Base-by-base conservation (phyloP, 2,797 vertebrate genomes). In the Schizothorax lantsangensis region DNA sequence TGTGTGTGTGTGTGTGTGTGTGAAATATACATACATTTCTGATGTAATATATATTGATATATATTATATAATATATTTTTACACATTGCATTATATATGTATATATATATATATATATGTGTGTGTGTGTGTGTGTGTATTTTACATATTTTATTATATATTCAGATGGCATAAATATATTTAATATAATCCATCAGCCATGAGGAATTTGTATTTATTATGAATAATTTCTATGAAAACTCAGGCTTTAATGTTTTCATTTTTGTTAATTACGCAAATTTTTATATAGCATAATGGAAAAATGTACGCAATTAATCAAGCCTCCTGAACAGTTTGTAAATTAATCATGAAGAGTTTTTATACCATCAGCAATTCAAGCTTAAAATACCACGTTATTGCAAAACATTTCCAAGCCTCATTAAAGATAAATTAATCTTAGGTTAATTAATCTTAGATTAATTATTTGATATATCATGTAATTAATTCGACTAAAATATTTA, bases 341-440 rank as follows among this genome's bases (percentile, higher is more conserved):
- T 45, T 80, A 66, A 9, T 66, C 6, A 26, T 57, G 38, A 30
- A 4, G 45, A 30, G 57, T 17, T 59, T 80, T 66, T 80, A 15
- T 66, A 59, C 12, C 38, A 45, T 79, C 36, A 79, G 40, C 43
- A 81, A 33, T 47, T 49, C 43, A 47, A 4, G 79, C 79, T 68
- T 81, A 64, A 81, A 47, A 68, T 49, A 23, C 3, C 40, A 81
- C 1, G 7, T 59, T 10, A 54, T 4, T 23, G 77, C 36, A 47
- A 66, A 33, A 68, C 26, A 33, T 66, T 79, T 81, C 10, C 9
- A 68, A 43, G 43, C 23, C 38, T 66, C n/a, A 12, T 66, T 10
- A 64, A 64, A 80, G 57, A 80, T 8, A 23, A 33, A 49, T 81
- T 36, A 36, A 36, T 40, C 59, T 30, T 43, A 19, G n/a, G 23